Percentiles rank a stretch among this genome's conserved stretches.
Evolutionary conservation across 2,113 vertebrate genomes (phyloP).

Genomic region (Ifrita kowaldi): DNA sequence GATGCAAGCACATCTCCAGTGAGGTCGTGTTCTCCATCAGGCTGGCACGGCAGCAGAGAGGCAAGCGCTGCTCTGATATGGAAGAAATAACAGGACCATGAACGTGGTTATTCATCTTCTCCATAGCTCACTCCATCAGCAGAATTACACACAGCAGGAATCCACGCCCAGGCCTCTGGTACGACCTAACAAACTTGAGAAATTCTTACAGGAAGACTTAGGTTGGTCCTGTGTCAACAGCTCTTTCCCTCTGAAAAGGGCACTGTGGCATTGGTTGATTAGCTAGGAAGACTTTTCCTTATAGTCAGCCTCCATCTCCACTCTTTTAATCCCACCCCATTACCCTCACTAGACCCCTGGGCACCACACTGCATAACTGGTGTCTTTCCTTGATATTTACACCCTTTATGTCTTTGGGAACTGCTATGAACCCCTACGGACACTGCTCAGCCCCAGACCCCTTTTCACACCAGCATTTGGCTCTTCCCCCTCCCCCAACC

Average conservation of each 20-base stretch:
- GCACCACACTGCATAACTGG: background rate
- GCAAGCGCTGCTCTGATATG: fast-evolving
- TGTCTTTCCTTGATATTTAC: background rate
- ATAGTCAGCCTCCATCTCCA: background rate
- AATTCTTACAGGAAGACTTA: background rate
- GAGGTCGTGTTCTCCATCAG: background rate
- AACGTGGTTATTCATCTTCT: fast-evolving
- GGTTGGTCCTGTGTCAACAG: background rate
- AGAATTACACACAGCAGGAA: background rate
- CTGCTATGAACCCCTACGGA: background rate
- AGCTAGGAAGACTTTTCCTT: background rate
- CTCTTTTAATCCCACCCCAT: background rate
- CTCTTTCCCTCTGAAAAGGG: background rate
- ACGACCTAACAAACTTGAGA: background rate
- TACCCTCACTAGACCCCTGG: background rate
- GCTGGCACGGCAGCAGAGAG: background rate
- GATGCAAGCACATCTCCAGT: background rate
- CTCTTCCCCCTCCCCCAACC: background rate
- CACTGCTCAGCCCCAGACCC: background rate
- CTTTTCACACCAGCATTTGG: background rate
- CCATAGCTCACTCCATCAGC: background rate
- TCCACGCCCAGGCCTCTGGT: background rate
- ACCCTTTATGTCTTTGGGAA: background rate
- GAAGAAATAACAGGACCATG: background rate
- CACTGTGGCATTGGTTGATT: background rate